Evolutionary conservation across 2,797 vertebrate genomes (phyloP), one percentile per base, ranked within the genome.

Genomic region (Staurois parvus): DNA sequence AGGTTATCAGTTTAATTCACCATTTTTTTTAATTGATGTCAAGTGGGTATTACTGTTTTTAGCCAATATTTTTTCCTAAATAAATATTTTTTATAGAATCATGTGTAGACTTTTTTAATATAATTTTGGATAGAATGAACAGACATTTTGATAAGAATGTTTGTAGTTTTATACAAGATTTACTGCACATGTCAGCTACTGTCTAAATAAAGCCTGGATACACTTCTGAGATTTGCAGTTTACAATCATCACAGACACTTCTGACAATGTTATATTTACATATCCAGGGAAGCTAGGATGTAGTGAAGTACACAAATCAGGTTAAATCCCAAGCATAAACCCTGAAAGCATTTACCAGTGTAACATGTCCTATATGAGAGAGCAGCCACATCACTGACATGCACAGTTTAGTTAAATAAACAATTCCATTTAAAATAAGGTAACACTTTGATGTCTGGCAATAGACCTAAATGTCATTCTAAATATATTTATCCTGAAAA

Each of bases 181-280:
- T 81, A 29, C n/a, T 21, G 26, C 48, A 52, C 67, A 80, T 72
- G 64, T 70, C 40, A 81, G 48, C 48, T 19, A 10, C 81, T 68
- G 62, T 84, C 40, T 56, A 69, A 76, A 76, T 59, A 76, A 40
- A 76, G 45, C 73, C 62, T 17, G n/a, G 28, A 84, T 56, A 68
- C 26, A 64, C 48, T 66, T 79, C 52, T 64, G 34, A 40, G 74
- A 84, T 84, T 79, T 84, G 52, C 69, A 73, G 56, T 34, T 64
- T 26, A 70, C 45, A 34, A 56, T 72, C 68, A 84, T 77, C 76
- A 64, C 28, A 72, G 76, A 45, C 19, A 56, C 56, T 6, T 26
- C 62, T 72, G 67, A 78, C 68, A 66, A 52, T 79, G 62, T 73
- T 79, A 64, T 73, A 64, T 84, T 73, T 73, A 74, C 15, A 75